Evolutionary conservation across 1,140 invertebrate genomes (phyloP), one percentile per base, ranked within the genome.

Genomic region (Acromyrmex heyeri): DNA sequence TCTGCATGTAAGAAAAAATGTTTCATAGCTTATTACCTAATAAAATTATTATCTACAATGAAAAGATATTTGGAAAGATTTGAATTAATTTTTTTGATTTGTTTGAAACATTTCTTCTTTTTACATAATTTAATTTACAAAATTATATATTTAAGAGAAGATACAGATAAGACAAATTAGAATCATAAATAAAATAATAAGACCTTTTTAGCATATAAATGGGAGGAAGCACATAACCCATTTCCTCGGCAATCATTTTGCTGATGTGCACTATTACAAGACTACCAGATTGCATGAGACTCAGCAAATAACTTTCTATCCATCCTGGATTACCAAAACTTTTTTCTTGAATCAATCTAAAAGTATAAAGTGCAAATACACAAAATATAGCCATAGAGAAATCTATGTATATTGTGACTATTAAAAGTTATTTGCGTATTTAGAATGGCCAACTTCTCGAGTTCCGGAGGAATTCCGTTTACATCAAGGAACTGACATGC

Each of bases 281-380:
- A 0, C 93, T 94, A 72, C 95, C 94, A 3, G 95, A 93, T 92
- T 97, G 96, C 2, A 96, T 92, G 7, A 97, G 93, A 86, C 95
- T 96, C 18, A 96, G 92, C 6, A 97, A 91, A 87, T 96, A 97
- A 91, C 96, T 96, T 91, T 97, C 96, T 69, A 97, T 96, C 96
- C 96, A 97, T 3, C 97, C 96, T 4, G 96, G 96, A 93, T 96
- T 96, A 0, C 96, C 96, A 38, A 94, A 92, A 88, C 96, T 96
- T 88, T 95, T 95, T 83, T 95, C 94, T 91, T 96, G 96, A 73
- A 97, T 96, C 0, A 96, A 91, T 91, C 96, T 96, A 77, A 21
- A 72, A 53, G 21, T 14, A 48, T 12, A 7, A 44, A 6, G 2
- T 57, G 14, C 3, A 38, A 0, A 61, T 57, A 14, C 7, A 64